Evolutionary conservation across 2,888 invertebrate species (phyloP).

Genomic region (Barypeithes pellucidus): DNA sequence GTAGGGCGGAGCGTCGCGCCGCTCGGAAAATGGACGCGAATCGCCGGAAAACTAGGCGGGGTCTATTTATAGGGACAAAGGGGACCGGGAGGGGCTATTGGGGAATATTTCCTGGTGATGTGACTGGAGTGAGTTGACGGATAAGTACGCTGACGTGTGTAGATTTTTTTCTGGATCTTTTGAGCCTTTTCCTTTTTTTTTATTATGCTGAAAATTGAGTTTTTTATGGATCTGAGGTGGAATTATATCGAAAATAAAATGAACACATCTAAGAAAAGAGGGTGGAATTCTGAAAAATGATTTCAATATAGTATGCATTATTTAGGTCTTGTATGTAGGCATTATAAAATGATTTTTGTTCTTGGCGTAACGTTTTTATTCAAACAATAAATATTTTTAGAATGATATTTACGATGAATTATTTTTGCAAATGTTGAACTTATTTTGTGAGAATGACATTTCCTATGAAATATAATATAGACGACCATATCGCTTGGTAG

Average conservation of each 20-base stretch:
- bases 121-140: slow-evolving; percentile 32
- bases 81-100: slow-evolving; percentile 20
- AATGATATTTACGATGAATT: too few species aligned
- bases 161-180: slow-evolving; percentile 29
- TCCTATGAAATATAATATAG: too few species aligned
- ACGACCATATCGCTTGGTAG: too few species aligned
- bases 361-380: too few species aligned
- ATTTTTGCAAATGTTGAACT: too few species aligned
- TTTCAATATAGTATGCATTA: too few species aligned
- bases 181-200: slow-evolving; percentile 1
- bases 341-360: too few species aligned
- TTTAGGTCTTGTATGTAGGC: too few species aligned
- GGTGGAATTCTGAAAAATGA: neutral
- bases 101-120: slow-evolving; percentile 40
- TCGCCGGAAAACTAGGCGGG: slow-evolving; percentile 9
- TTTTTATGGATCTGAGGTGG: slow-evolving; percentile 12
- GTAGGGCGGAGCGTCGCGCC: slow-evolving; percentile 40
- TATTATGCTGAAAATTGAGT: slow-evolving; percentile 23
- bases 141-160: slow-evolving; percentile 38
- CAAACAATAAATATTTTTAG: too few species aligned
- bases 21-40: slow-evolving; percentile 33
- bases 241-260: slow-evolving; percentile 4
- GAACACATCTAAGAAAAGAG: neutral
- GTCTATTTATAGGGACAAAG: neutral
- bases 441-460: too few species aligned